phyloP scores from a whole-genome alignment of 2,888 invertebrate genomes.

The Campoplex nolae region DNA sequence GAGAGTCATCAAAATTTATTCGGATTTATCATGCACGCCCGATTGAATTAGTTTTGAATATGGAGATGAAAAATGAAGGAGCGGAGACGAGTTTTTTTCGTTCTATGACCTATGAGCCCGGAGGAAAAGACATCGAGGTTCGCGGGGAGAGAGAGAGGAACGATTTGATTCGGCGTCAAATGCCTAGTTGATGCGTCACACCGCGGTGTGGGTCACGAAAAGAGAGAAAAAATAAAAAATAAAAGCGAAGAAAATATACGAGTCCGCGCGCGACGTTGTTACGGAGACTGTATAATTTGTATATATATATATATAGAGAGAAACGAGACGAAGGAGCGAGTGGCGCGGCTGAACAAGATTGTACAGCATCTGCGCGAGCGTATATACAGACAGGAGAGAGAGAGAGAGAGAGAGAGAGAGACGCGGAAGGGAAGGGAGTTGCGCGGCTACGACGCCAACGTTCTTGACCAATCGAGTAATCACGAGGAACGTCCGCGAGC shows the following conservation, averaged over 20 bases:
- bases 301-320: no score
- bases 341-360: conserved; percentile 4
- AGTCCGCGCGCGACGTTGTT: not conserved
- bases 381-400: not conserved
- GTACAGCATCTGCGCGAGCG: conserved; percentile 1
- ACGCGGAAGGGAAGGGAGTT: not conserved
- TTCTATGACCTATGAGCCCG: not conserved
- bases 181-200: conserved; percentile 3
- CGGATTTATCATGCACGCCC: not conserved
- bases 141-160: not conserved
- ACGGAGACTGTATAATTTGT: not conserved
- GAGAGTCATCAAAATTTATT: not conserved
- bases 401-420: conserved; percentile 1
- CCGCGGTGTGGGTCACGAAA: not conserved
- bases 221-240: not conserved
- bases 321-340: no score
- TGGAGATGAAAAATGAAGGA: not conserved
- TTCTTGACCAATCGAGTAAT: conserved; percentile 73
- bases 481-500: conserved; percentile 71
- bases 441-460: conserved; percentile 62
- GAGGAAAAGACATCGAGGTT: not conserved
- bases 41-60: not conserved
- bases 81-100: not conserved
- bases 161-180: not conserved
- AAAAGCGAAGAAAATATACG: not conserved